Evolutionary conservation across 1,140 invertebrate species (phyloP).

Genomic region (silkworm (Bombyx mori)): ASM3026992v2 NC_085111.1:8130001-8130500

Average conservation of each 20-base stretch:
- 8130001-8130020: not conserved
- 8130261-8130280: not conserved
- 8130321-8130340: too few species aligned
- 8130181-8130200: conserved; percentile 62
- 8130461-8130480: not conserved
- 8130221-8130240: conserved; percentile 22
- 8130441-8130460: too few species aligned
- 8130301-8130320: too few species aligned
- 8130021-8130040: not conserved
- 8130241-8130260: not conserved
- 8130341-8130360: too few species aligned
- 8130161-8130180: conserved; percentile 34
- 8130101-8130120: conserved; percentile 83
- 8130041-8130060: conserved; percentile 78
- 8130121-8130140: conserved; percentile 92
- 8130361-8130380: too few species aligned
- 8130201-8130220: conserved; percentile 49
- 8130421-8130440: too few species aligned
- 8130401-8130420: too few species aligned
- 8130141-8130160: conserved; percentile 79
- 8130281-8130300: too few species aligned
- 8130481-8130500: not conserved
- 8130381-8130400: too few species aligned
- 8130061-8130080: conserved; percentile 83
- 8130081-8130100: conserved; percentile 87